Conservation (phyloP, 2,888 invertebrate genomes). For the Thumatha senex region DNA sequence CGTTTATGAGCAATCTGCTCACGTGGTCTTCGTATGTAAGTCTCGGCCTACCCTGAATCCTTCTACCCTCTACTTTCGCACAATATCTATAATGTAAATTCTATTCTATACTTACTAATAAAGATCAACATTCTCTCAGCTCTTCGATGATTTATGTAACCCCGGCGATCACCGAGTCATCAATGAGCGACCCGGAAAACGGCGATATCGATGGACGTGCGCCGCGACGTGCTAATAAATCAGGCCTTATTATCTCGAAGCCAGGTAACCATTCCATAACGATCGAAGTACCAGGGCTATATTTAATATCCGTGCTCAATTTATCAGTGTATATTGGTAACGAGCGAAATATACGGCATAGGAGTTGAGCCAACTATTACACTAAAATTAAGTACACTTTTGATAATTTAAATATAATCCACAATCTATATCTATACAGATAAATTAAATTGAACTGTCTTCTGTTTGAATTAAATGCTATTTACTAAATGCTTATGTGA, state of each 20-base stretch:
- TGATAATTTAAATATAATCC: no score
- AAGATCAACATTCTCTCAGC: neutral
- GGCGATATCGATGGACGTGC: slow-evolving; percentile 18
- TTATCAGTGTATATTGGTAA: slow-evolving; percentile 49
- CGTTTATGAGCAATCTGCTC: no score
- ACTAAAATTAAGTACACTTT: neutral
- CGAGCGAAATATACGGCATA: slow-evolving; percentile 19
- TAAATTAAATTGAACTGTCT: no score
- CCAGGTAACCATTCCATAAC: slow-evolving; percentile 38
- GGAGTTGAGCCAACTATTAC: slow-evolving; percentile 18
- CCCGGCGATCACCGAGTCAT: slow-evolving; percentile 35
- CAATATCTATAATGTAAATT: no score
- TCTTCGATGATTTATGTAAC: slow-evolving; percentile 27
- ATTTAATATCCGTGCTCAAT: slow-evolving; percentile 61
- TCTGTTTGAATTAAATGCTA: no score
- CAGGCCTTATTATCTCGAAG: slow-evolving; percentile 47
- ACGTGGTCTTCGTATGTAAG: no score
- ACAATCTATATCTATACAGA: no score
- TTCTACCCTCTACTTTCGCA: no score
- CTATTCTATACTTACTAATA: no score
- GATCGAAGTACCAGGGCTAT: slow-evolving; percentile 37
- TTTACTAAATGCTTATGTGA: no score
- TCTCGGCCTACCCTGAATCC: no score
- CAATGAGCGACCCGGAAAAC: slow-evolving; percentile 42
- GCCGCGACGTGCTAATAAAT: slow-evolving; percentile 42